phyloP scores from a whole-genome alignment of 2,797 vertebrate species.

The Pseudochirops corinnae region DNA sequence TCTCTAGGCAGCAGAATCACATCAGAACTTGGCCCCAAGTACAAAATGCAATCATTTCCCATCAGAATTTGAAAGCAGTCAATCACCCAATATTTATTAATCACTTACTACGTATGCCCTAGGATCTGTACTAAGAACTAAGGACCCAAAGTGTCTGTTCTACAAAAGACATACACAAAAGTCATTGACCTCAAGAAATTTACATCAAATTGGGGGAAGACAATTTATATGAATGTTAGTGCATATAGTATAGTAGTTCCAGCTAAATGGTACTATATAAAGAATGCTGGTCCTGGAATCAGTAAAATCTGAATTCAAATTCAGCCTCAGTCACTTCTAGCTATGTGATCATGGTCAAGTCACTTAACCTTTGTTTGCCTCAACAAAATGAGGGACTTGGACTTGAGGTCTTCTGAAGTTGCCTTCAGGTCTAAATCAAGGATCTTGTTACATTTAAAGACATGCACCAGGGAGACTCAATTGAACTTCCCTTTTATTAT shows the following conservation, averaged over 20 bases:
- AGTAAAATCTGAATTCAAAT: background rate
- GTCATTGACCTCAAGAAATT: background rate
- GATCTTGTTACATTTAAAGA: background rate
- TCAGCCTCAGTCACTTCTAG: background rate
- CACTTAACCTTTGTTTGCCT: background rate
- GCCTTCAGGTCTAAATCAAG: background rate
- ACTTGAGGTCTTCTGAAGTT: background rate
- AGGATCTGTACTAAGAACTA: background rate
- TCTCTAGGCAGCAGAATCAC: background rate
- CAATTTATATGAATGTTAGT: background rate
- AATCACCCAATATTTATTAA: background rate
- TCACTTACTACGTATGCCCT: too few relatives aligned
- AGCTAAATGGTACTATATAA: background rate
- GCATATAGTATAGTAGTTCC: background rate
- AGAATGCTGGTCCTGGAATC: background rate
- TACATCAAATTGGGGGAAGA: background rate
- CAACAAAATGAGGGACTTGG: background rate
- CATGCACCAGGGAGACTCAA: background rate
- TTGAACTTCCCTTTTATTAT: background rate
- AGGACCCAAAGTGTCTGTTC: background rate
- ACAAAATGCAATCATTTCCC: background rate
- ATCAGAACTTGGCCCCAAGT: background rate
- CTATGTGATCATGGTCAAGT: background rate
- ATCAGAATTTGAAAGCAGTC: background rate
- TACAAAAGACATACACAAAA: background rate